phyloP scores from a whole-genome alignment of 2,113 vertebrate species.

The Hoplias malabaricus region DNA sequence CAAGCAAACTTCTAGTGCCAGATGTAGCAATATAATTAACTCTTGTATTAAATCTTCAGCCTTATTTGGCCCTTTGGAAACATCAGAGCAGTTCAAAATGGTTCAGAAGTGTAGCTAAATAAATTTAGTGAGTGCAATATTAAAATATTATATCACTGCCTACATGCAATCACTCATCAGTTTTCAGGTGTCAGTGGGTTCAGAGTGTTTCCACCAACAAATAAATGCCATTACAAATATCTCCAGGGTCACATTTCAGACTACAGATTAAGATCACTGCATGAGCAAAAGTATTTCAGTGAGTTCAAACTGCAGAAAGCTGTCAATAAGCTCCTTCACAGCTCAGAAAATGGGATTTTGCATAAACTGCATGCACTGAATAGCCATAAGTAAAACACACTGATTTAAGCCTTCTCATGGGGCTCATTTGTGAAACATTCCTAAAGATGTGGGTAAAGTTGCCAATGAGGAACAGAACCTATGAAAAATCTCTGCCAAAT shows the following conservation, averaged over 20 bases:
- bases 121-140: too few relatives aligned
- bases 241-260: slow-evolving; percentile 11
- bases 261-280: neutral
- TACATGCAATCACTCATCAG: neutral
- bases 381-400: neutral
- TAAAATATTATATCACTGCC: neutral
- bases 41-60: too few relatives aligned
- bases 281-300: slow-evolving; percentile 2
- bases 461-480: neutral
- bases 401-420: neutral
- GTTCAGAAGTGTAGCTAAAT: too few relatives aligned
- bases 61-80: too few relatives aligned
- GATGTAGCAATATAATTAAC: too few relatives aligned
- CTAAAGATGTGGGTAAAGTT: neutral
- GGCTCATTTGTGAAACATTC: neutral
- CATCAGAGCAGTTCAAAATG: too few relatives aligned
- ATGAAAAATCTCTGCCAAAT: neutral
- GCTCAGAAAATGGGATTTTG: slow-evolving; percentile 14
- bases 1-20: too few relatives aligned
- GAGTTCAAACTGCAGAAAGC: neutral
- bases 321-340: slow-evolving; percentile 7
- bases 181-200: neutral
- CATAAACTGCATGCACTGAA: neutral
- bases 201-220: neutral
- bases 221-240: slow-evolving; percentile 2